Evolutionary conservation across 2,113 vertebrate genomes (phyloP), one percentile per base, ranked within the genome.

Genomic region (Polyodon spathula): DNA sequence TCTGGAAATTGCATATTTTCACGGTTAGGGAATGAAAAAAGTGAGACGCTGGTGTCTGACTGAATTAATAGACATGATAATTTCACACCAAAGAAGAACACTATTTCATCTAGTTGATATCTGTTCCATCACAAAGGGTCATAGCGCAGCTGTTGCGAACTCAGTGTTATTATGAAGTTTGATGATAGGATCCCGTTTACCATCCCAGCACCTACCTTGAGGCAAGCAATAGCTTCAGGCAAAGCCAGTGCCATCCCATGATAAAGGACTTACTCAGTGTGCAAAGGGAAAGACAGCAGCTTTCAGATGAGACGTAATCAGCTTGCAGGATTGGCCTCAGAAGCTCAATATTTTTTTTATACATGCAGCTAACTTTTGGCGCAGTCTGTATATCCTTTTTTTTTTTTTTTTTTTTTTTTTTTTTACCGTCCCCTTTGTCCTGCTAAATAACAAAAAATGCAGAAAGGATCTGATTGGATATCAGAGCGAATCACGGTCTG

Each of bases 61-160:
- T 92, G 92, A 92, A 94, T 96, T 93, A 93, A 95, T 94, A 95
- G 92, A 93, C 89, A 91, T 93, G 93, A 93, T 92, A 89, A 96
- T 97, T 97, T 95, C 92, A 92, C 92, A 92, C 84, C 84, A 84
- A 83, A 88, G 85, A 83, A 88, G 85, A 86, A 86, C 88, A 84
- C 88, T 92, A 92, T 94, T 93, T 88, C 89, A 87, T 84, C 83
- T 79, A 75, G 81, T 84, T 77, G 79, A 88, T 89, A 88, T 91
- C 90, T 84, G 86, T 84, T 88, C 84, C 90, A 92, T 91, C 93
- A 92, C 90, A 93, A 92, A 92, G 89, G 92, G 92, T 93, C 90
- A 92, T 79, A 81, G 81, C 90, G 90, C 94, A 97, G 95, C 95
- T 97, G 95, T 83, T 88, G 81, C 87, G 78, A 86, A 86, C 84